phyloP scores from a whole-genome alignment of 2,797 vertebrate species.

The Rhinogobio ventralis region DNA sequence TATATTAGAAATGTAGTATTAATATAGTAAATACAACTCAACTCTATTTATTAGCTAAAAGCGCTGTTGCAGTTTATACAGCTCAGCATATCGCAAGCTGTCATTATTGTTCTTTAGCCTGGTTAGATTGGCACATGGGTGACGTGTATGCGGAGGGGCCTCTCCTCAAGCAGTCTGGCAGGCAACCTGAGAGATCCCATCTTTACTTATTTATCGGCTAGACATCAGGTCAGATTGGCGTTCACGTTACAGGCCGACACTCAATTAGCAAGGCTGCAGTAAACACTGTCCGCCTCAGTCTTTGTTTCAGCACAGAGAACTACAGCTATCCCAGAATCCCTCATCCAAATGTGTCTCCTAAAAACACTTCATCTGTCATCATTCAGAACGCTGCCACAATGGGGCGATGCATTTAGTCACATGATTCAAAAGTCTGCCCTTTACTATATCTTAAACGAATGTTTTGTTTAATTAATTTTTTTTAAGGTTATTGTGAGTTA shows the following conservation, averaged over 20 bases:
- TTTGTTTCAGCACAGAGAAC: neutral
- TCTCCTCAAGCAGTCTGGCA: conserved; percentile 53
- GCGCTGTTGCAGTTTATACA: neutral
- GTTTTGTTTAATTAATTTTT: neutral
- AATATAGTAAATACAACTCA: neutral
- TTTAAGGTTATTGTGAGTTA: neutral
- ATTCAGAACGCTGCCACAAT: neutral
- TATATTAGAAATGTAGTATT: conserved; percentile 1
- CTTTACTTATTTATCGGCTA: conserved; percentile 75
- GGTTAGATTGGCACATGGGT: conserved; percentile 7
- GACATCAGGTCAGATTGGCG: conserved; percentile 60
- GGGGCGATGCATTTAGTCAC: neutral
- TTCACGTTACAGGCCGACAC: conserved; percentile 60
- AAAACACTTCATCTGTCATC: neutral
- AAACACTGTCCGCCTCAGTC: conserved; percentile 35
- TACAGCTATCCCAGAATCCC: conserved; percentile 31
- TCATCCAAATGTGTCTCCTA: neutral
- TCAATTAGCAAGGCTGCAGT: conserved; percentile 33
- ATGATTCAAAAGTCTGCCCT: neutral
- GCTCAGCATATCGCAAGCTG: neutral
- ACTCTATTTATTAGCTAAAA: neutral
- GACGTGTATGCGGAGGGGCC: conserved; percentile 22
- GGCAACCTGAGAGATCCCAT: conserved; percentile 70
- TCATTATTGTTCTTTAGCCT: neutral
- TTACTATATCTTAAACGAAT: neutral